A percentile compares a stretch with the other conserved stretches of the same genome.
phyloP scores from a whole-genome alignment of 2,888 invertebrate species.

The Cylindroiulus punctatus region DNA sequence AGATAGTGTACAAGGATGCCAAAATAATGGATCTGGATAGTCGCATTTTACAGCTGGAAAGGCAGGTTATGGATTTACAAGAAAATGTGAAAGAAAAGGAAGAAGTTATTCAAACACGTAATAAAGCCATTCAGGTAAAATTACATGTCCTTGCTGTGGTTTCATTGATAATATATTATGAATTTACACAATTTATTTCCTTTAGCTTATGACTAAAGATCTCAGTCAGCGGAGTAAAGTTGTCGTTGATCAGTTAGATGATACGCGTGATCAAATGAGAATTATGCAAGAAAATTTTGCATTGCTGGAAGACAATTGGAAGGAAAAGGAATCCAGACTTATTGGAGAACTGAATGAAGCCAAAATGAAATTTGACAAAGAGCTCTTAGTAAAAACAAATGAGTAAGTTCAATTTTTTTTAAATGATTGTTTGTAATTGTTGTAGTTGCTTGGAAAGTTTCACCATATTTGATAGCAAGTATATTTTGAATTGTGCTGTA shows the following conservation, averaged over 20 bases:
- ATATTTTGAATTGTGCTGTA: background rate
- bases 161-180: background rate
- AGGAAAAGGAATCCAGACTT: constrained; percentile 73
- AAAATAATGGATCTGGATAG: constrained; percentile 75
- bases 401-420: background rate
- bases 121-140: constrained; percentile 73
- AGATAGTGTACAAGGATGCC: constrained; percentile 73
- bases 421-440: no score
- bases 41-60: constrained; percentile 79
- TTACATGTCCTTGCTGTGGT: background rate
- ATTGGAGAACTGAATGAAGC: constrained; percentile 68
- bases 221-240: constrained; percentile 71
- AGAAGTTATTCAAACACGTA: constrained; percentile 82
- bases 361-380: background rate
- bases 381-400: background rate
- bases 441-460: no score
- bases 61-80: constrained; percentile 79
- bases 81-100: constrained; percentile 85
- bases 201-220: constrained; percentile 77
- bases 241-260: constrained; percentile 78
- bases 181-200: background rate
- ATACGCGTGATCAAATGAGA: constrained; percentile 82
- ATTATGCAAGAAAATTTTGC: constrained; percentile 81
- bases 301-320: constrained; percentile 66
- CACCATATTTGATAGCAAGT: background rate